Conservation (phyloP, 2,888 invertebrate genomes). For the Agrenia bidenticulata region DNA sequence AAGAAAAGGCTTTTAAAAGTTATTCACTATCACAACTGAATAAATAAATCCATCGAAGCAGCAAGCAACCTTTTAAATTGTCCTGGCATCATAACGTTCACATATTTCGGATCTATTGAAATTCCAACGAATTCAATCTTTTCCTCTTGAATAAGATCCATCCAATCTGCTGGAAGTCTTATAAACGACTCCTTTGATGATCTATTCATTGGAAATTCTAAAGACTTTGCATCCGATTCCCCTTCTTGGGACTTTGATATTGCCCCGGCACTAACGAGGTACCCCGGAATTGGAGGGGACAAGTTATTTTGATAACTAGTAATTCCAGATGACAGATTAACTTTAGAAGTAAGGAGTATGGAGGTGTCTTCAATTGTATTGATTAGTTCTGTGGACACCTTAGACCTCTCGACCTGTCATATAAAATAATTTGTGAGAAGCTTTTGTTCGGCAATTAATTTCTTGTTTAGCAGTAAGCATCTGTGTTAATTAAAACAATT, state of each 20-base stretch:
- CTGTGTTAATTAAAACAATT: no score
- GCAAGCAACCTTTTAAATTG: constrained; percentile 31
- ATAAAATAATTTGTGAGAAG: background rate
- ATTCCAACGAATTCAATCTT: constrained; percentile 38
- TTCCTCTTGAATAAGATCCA: constrained; percentile 11
- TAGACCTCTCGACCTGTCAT: constrained; percentile 14
- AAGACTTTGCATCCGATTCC: no score
- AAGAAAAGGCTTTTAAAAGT: constrained; percentile 1
- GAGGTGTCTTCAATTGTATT: constrained; percentile 27
- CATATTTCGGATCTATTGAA: constrained; percentile 28
- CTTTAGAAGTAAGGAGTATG: constrained; percentile 32
- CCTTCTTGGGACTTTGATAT: constrained; percentile 12
- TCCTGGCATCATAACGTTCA: constrained; percentile 37
- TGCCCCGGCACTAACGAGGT: constrained; percentile 28
- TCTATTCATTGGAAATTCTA: constrained; percentile 20
- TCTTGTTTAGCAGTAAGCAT: no score
- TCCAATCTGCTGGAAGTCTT: constrained; percentile 39
- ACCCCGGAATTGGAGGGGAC: background rate
- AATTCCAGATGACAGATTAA: background rate
- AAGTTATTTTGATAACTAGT: background rate
- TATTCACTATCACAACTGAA: background rate
- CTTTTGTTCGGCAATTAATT: no score
- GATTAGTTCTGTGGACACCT: constrained; percentile 26
- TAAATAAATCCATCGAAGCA: background rate
- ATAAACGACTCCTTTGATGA: constrained; percentile 24